Base-by-base conservation (phyloP, 37 sponge, comb jelly and placozoan species). In the Theonella swinhoei region DNA sequence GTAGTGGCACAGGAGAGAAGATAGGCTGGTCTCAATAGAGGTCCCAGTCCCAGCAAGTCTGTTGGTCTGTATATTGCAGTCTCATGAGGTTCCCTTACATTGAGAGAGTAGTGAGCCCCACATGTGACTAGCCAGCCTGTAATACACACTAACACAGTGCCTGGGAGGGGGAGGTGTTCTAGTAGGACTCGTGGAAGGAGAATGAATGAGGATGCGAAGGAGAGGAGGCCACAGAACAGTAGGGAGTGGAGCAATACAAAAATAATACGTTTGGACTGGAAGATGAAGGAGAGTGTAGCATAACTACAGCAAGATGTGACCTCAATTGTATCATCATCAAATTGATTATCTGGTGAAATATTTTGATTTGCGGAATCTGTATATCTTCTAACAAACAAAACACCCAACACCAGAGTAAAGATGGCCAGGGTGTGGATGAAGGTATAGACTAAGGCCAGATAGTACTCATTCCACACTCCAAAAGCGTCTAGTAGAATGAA, bases 51-150 rank as follows among this genome's bases (percentile, higher is more conserved):
- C 62, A 76, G 38, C 26, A 73, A 59, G 41, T 82, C 74, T 22
- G 83, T 80, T 0, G 84, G 60, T 80, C 85, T 79, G 77, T 88
- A 83, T 3, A 80, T 61, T 1, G 88, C 89, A 22, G 63, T 25
- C 40, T 92, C 89, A 42, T 30, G 67, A 23, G 89, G 89, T 5
- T 68, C 39, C 31, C 32, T 20, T 3, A 43, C 47, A 38, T 30
- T 62, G 28, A 92, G 89, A 11, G 92, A 83, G 75, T 92, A 92
- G 54, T 74, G 84, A 0, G 81, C 80, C 39, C 24, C 37, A 58
- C 84, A 88, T 25, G 79, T 5, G 32, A 79, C 69, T 33, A 88
- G 31, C 89, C 89, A 87, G 22, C 89, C 92, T 20, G 83, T 29
- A 14, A 77, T 36, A 23, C 39, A 76, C 40, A 86, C 72, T 7